phyloP scores from a whole-genome alignment of 2,888 invertebrate genomes.

The Oscheius sp. region DNA sequence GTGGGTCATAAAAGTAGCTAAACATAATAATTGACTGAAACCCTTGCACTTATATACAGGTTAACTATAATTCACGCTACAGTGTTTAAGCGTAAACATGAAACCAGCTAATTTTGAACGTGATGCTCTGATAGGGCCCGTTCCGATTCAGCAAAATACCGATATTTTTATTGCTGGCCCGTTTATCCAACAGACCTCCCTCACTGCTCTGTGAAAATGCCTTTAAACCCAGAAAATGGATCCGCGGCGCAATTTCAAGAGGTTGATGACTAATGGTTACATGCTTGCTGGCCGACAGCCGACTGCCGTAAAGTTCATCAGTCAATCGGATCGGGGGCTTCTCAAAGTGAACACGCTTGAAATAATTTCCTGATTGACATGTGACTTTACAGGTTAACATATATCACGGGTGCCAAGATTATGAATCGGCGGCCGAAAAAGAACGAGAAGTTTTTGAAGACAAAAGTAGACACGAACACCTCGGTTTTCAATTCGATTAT shows the following conservation, averaged over 20 bases:
- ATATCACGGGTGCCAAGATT: constrained; percentile 65
- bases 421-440: constrained; percentile 61
- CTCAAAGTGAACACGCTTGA: neutral
- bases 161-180: too few relatives aligned
- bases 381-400: constrained; percentile 61
- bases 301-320: constrained; percentile 35
- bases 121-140: too few relatives aligned
- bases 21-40: neutral
- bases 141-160: neutral
- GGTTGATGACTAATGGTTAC: constrained; percentile 29
- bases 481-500: constrained; percentile 63
- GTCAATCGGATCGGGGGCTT: constrained; percentile 6
- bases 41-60: too few relatives aligned
- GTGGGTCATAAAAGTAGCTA: neutral
- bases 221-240: neutral
- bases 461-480: constrained; percentile 44
- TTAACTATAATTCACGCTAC: too few relatives aligned
- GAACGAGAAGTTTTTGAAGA: constrained; percentile 38
- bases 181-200: neutral
- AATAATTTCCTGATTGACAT: neutral
- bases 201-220: neutral
- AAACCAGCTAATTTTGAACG: too few relatives aligned
- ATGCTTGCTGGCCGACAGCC: constrained; percentile 22
- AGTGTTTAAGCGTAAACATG: too few relatives aligned
- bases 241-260: constrained; percentile 10